Conservation (phyloP, 30 jellyfish, hydroid and myxozoan species). For the Cassiopea xamachana region DNA sequence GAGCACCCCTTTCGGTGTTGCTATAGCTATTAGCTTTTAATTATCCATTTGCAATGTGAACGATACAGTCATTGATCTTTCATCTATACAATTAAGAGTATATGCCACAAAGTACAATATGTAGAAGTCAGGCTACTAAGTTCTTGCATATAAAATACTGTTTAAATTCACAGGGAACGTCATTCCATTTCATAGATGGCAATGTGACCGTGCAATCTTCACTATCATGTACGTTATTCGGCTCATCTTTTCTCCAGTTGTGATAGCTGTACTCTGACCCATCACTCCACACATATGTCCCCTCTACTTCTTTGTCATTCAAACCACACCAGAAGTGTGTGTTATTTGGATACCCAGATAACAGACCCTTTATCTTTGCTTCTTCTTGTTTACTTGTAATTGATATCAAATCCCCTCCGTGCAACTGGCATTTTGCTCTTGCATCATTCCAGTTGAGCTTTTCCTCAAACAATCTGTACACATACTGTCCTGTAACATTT, state of each 20-base stretch:
- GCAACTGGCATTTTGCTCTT: background rate
- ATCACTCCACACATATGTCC: conserved; percentile 12
- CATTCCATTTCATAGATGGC: background rate
- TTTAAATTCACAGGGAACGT: background rate
- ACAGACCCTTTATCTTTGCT: background rate
- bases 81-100: too few relatives aligned
- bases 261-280: background rate
- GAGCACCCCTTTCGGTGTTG: too few relatives aligned
- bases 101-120: too few relatives aligned
- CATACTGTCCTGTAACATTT: background rate
- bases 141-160: background rate
- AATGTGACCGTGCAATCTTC: conserved; percentile 11
- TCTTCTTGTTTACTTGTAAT: conserved; percentile 1
- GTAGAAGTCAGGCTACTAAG: background rate
- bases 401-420: background rate
- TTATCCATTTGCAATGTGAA: too few relatives aligned
- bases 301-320: conserved; percentile 1
- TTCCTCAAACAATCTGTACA: background rate
- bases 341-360: background rate
- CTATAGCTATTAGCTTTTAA: too few relatives aligned
- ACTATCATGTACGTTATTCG: background rate
- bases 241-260: conserved; percentile 25
- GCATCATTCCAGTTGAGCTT: conserved; percentile 3
- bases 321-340: conserved; percentile 5
- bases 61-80: too few relatives aligned